Evolutionary conservation across 2,888 invertebrate species (phyloP), one percentile per base, ranked within the genome.

Genomic region (Phyllotreta cruciferae): DNA sequence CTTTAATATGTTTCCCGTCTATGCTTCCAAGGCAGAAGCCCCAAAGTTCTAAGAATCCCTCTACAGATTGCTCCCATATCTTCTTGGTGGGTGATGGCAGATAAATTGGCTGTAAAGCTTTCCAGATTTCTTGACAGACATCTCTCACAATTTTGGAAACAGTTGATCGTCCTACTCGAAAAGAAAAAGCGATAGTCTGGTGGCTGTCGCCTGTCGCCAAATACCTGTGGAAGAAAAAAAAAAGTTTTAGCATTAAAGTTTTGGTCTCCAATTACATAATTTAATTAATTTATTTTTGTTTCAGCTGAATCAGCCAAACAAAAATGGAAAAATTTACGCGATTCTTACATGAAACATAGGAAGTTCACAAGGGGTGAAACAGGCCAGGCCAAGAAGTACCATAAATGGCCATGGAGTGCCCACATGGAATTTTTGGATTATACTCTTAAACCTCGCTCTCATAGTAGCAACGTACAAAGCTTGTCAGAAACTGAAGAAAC

Each of bases 141-240:
- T 53, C 11, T 37, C 37, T 53, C 53, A 53, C 53, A 44, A 44
- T 45, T 56, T 56, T 38, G 56, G 47, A 56, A 35, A 56, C 56
- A 35, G 56, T 56, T 2, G 45, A 56, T 9, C 56, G 36, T 56
- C 45, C 56, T 36, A 56, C 5, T 14, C 35, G 56, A 35, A 45
- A 67, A 41, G 42, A 60, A 34, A 45, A 60, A n/a, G 62, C 62
- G 11, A 66, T 66, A 57, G 58, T 67, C 56, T 45, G 63, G 42
- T 53, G 66, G 42, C 45, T 44, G 45, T 58, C 63, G 9, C 62
- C 62, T 36, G 62, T 62, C 3, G 56, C 50, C 11, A 45, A 41
- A 62, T 5, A 62, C n/a, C 55, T 57, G 10, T n/a, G 57, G 49
- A 56, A 57, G 9, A 38, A 38, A 8, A 38, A 38, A 38, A 38